Percentiles rank a stretch among this genome's conserved stretches.
Conservation (phyloP, 1,140 invertebrate genomes). For the Arctopsyche grandis region DNA sequence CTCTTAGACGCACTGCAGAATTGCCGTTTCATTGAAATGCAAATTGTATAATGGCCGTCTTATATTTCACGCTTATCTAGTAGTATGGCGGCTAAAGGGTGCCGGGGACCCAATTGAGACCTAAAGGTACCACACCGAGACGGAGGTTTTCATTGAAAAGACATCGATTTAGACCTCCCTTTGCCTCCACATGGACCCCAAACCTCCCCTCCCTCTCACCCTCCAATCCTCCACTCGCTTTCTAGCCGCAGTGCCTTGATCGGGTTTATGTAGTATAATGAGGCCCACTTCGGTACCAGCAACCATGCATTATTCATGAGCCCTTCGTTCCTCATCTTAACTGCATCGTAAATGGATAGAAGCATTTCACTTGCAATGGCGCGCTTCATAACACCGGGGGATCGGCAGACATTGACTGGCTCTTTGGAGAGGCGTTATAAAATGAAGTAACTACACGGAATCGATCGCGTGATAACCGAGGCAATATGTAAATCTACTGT, state of each 20-base stretch:
- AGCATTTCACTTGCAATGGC: slow-evolving; percentile 34
- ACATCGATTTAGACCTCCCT: slow-evolving; percentile 27
- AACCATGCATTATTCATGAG: slow-evolving; percentile 37
- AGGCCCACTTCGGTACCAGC: slow-evolving; percentile 21
- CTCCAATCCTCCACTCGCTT: not conserved
- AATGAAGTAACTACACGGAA: too few relatives aligned
- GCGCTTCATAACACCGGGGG: not conserved
- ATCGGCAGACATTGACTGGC: not conserved
- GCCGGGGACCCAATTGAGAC: not conserved
- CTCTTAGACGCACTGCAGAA: slow-evolving; percentile 2
- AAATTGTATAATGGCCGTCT: slow-evolving; percentile 40
- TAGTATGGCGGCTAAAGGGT: not conserved
- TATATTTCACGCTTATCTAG: slow-evolving; percentile 30
- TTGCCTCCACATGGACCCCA: not conserved
- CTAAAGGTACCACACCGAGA: not conserved
- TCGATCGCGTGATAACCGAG: too few relatives aligned
- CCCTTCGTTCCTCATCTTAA: slow-evolving; percentile 37
- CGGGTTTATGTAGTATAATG: slow-evolving; percentile 36
- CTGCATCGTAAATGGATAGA: slow-evolving; percentile 39
- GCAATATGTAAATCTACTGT: too few relatives aligned
- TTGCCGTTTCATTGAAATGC: slow-evolving; percentile 36
- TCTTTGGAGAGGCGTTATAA: not conserved
- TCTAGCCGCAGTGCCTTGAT: not conserved
- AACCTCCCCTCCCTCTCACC: too few relatives aligned
- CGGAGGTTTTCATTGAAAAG: slow-evolving; percentile 31